A percentile compares a stretch with the other conserved stretches of the same genome.
phyloP scores from a whole-genome alignment of 2,888 invertebrate genomes.

The Nesidiocoris tenuis region DNA sequence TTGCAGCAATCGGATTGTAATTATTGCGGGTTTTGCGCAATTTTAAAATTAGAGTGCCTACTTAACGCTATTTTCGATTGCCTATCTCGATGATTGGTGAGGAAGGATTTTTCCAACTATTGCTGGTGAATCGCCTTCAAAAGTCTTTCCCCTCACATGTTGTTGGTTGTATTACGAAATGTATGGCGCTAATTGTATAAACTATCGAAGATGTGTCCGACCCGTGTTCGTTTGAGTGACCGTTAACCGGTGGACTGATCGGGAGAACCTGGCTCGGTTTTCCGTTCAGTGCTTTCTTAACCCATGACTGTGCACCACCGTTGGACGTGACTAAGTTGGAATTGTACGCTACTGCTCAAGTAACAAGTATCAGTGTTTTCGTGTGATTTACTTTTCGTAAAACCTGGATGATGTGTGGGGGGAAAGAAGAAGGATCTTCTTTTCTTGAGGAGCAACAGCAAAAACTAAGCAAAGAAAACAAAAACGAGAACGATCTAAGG shows the following conservation, averaged over 20 bases:
- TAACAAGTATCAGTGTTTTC: slow-evolving; percentile 24
- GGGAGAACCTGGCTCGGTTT: not conserved
- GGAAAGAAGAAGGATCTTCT: slow-evolving; percentile 44
- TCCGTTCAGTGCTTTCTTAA: slow-evolving; percentile 33
- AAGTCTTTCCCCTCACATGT: slow-evolving; percentile 39
- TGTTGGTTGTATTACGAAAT: slow-evolving; percentile 12
- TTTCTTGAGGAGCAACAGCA: slow-evolving; percentile 15
- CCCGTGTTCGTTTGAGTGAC: slow-evolving; percentile 26
- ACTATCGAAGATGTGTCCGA: slow-evolving; percentile 12
- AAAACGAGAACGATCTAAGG: slow-evolving; percentile 29
- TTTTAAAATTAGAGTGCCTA: too few relatives aligned
- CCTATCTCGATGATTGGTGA: too few relatives aligned
- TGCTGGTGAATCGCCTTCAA: too few relatives aligned
- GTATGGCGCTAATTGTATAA: not conserved
- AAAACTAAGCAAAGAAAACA: slow-evolving; percentile 11
- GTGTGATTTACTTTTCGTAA: slow-evolving; percentile 32
- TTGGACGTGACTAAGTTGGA: slow-evolving; percentile 31
- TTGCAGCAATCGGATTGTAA: too few relatives aligned
- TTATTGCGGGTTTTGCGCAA: too few relatives aligned
- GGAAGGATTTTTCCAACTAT: too few relatives aligned
- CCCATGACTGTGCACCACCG: slow-evolving; percentile 20
- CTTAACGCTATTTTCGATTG: too few relatives aligned
- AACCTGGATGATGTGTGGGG: slow-evolving; percentile 42
- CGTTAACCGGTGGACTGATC: slow-evolving; percentile 4
- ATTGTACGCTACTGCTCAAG: slow-evolving; percentile 17